Evolutionary conservation across 2,888 invertebrate species (phyloP), one percentile per base, ranked within the genome.

Genomic region (Thecophora atra): DNA sequence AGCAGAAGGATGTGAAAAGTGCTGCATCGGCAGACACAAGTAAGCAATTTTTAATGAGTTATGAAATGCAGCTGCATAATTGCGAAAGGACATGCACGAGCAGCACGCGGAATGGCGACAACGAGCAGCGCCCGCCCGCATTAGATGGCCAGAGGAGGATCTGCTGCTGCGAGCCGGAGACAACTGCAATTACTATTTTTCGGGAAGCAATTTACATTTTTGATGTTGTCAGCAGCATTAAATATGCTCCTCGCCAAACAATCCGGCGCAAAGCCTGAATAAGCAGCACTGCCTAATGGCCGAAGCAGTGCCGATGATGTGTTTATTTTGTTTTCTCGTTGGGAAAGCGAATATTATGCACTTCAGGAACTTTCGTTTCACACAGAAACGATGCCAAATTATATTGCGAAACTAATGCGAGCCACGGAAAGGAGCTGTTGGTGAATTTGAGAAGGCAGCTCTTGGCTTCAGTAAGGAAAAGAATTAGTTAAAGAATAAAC

Each of bases 11-110:
- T 37, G 30, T 70, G 70, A 62, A 51, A 63, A 52, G 19, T 62
- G 70, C 63, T 63, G 63, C 70, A 70, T 70, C 62, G 62, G 62
- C 70, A 63, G 70, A 52, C 11, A 37, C 70, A 70, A 70, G 70
- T 70, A 70, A 70, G 70, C 70, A 70, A 63, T 70, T 70, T 70
- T 70, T 70, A 70, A 70, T 70, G 70, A 70, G 70, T 63, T 70
- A 70, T 63, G 70, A 70, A 70, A 70, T 70, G 52, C 62, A 70
- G 52, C 70, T 70, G 70, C 62, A 70, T 70, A 70, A 70, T 70
- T 70, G 70, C 63, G 21, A 62, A 62, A 70, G 62, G 63, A 63
- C 70, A 70, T 63, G 70, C 52, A 63, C 17, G n/a, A 52, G 28
- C 42, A 52, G 21, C 37, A 58, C 8, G 26, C 58, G 26, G 28